Conservation (phyloP, 1,140 invertebrate genomes). For the Pachyrhynchus sulphureomaculatus region DNA sequence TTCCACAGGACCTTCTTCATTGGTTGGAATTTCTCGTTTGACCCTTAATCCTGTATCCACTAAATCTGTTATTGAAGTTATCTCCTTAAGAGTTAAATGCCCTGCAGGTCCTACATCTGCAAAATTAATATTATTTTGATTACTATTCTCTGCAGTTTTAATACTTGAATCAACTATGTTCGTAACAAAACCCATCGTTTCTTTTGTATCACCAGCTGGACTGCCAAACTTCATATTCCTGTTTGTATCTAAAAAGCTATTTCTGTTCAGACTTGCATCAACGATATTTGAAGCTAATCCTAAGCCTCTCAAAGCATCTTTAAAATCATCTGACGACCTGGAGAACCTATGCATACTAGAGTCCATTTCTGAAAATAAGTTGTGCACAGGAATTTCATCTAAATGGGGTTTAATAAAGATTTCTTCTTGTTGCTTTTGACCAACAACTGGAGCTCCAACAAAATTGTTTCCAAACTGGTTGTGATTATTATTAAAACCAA, state of each 20-base stretch:
- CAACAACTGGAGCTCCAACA: background rate
- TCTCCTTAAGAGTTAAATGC: background rate
- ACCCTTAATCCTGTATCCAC: background rate
- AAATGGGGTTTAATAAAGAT: background rate
- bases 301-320: background rate
- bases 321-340: background rate
- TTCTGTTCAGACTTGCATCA: background rate
- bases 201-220: background rate
- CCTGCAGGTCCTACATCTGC: background rate
- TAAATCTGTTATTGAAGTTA: background rate
- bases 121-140: background rate
- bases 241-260: no score
- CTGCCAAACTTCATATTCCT: no score
- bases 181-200: background rate
- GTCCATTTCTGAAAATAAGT: slow-evolving; percentile 7
- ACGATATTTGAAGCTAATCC: slow-evolving; percentile 1
- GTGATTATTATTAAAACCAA: background rate
- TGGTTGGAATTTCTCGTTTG: background rate
- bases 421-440: background rate
- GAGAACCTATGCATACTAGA: background rate
- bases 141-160: background rate
- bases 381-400: background rate
- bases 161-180: slow-evolving; percentile 1
- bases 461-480: background rate
- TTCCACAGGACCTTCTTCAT: no score